phyloP scores from a whole-genome alignment of 2,888 invertebrate species.

The Zygothrica quintamaculata region DNA sequence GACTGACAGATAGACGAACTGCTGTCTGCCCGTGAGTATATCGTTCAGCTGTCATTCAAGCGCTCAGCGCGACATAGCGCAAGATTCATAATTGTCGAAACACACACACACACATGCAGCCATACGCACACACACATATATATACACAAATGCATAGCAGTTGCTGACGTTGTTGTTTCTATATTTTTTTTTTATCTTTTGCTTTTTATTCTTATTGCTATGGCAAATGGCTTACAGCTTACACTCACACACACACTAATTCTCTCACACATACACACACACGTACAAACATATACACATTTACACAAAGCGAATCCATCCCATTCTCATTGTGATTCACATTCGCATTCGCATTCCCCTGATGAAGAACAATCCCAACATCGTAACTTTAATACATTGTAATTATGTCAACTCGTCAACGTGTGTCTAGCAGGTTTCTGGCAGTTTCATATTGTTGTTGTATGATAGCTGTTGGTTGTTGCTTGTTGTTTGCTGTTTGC shows the following conservation, averaged over 20 bases:
- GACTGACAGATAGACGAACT: constrained; percentile 1
- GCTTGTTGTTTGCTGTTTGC: constrained; percentile 8
- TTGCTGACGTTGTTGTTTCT: constrained; percentile 21
- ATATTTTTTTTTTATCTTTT: too few species aligned
- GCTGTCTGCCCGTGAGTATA: constrained; percentile 40
- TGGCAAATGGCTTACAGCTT: constrained; percentile 18
- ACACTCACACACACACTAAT: constrained; percentile 2
- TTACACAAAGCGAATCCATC: too few species aligned
- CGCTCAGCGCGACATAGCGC: constrained; percentile 58
- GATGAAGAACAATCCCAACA: constrained; percentile 27
- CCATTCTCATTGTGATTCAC: constrained; percentile 26
- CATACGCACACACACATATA: constrained; percentile 29
- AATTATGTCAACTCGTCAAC: constrained; percentile 69
- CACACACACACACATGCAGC: constrained; percentile 1
- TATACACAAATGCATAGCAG: constrained; percentile 34
- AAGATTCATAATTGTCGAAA: constrained; percentile 69
- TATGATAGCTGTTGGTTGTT: not conserved
- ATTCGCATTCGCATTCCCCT: constrained; percentile 28
- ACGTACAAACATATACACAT: too few species aligned
- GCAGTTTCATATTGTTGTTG: not conserved
- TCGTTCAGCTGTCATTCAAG: constrained; percentile 63
- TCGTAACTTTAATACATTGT: constrained; percentile 74
- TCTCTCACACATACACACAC: not conserved
- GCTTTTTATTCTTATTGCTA: constrained; percentile 19
- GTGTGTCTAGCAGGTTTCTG: constrained; percentile 21